Base-by-base conservation (phyloP, 2,888 invertebrate species). In the Cerceris rybyensis region DNA sequence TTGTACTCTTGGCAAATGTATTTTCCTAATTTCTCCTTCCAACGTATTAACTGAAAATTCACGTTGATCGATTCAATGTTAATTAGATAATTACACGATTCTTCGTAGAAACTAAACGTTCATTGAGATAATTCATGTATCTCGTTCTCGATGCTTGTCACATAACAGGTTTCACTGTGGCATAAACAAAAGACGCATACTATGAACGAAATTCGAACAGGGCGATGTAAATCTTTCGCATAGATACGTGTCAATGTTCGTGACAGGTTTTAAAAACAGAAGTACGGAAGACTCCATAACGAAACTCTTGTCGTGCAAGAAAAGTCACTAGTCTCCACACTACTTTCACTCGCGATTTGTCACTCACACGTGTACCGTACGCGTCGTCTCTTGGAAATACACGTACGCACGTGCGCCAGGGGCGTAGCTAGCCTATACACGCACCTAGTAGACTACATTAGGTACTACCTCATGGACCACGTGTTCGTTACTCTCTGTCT, bases 361-460 rank as follows among this genome's bases (percentile, higher is more conserved):
- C 86, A 83, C 80, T 76, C 60, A 84, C 86, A 77, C 84, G 83
- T 85, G 80, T 68, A 78, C 75, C 61, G 60, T 54, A 58, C 54
- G 64, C 71, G 66, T 55, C 54, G 73, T 58, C 70, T 78, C 75
- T 64, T 39, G 70, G 46, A 74, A 71, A 76, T 71, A 76, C 82
- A 84, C 82, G 69, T 78, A 84, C 86, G 83, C 82, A 85, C 87
- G 88, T 87, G 88, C 84, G 79, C 84, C 87, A 87, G 86, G 85
- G 70, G 49, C 83, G 87, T 86, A 84, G 50, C 74, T 63, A 76
- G 68, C 41, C 70, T 28, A 70, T 71, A 54, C 84, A 82, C 81
- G 92, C 90, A 91, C 84, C 75, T 70, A 57, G 77, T 52, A 49
- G 54, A 60, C 65, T 28, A 39, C 68, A 65, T 67, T 65, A 39